Evolutionary conservation across 2,888 invertebrate species (phyloP).

Genomic region (Caenorhabditis virilis): DNA sequence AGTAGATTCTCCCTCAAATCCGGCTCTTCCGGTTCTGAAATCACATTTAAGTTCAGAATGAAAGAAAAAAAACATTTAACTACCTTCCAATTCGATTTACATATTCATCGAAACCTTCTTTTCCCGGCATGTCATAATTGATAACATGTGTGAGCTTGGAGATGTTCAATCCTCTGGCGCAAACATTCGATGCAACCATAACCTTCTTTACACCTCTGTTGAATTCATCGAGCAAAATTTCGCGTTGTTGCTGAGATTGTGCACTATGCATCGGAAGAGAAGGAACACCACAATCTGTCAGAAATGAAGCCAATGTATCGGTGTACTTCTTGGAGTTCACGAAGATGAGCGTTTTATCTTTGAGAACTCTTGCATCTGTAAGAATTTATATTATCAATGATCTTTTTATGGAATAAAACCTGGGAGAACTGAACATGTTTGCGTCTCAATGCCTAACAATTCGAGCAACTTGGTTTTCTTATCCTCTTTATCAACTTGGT

Average conservation of each 20-base stretch:
- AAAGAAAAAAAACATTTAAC: neutral
- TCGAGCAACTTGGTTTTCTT: conserved; percentile 14
- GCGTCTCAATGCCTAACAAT: conserved; percentile 20
- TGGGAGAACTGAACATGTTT: conserved; percentile 1
- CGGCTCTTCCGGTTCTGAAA: conserved; percentile 27
- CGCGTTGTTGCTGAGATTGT: conserved; percentile 18
- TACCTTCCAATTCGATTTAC: conserved; percentile 30
- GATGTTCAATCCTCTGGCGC: conserved; percentile 30
- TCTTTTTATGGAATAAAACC: conserved; percentile 1
- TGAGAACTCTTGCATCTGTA: conserved; percentile 11
- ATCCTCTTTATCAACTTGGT: conserved; percentile 1
- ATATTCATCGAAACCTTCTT: conserved; percentile 25
- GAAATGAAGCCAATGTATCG: conserved; percentile 10
- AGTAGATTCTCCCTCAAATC: conserved; percentile 20
- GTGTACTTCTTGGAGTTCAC: conserved; percentile 24
- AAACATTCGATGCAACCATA: conserved; percentile 34
- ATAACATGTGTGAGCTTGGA: conserved; percentile 21
- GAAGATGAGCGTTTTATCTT: conserved; percentile 31
- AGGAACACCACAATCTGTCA: conserved; percentile 4
- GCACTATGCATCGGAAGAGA: conserved; percentile 28
- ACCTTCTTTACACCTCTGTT: conserved; percentile 11
- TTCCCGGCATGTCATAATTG: conserved; percentile 29
- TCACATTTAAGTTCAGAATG: neutral
- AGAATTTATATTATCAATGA: neutral
- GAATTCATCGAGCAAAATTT: conserved; percentile 15